phyloP scores from a whole-genome alignment of 2,113 vertebrate species.

The Chlamydotis undulata region DNA sequence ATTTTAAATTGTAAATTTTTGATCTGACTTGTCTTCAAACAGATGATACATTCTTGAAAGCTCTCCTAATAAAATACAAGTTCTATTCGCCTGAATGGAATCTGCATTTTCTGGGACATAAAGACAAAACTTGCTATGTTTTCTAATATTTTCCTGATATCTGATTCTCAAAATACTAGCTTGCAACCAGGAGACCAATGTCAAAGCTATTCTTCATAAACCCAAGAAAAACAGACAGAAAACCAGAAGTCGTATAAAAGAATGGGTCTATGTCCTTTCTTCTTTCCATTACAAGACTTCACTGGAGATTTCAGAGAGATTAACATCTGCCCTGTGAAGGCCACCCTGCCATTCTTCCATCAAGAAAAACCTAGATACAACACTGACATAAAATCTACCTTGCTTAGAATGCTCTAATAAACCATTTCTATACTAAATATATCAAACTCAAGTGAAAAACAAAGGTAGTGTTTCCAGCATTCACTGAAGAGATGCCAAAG shows the following conservation, averaged over 20 bases:
- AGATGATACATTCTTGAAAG: neutral
- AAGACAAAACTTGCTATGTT: neutral
- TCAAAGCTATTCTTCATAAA: neutral
- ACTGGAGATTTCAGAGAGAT: neutral
- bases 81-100: neutral
- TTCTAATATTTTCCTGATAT: neutral
- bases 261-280: neutral
- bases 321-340: neutral
- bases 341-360: neutral
- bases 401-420: neutral
- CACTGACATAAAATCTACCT: neutral
- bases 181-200: neutral
- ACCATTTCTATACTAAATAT: neutral
- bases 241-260: neutral
- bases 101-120: neutral
- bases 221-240: neutral
- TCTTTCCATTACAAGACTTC: neutral
- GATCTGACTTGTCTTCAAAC: neutral
- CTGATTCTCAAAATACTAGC: neutral
- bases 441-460: neutral
- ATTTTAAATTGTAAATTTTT: neutral
- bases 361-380: neutral
- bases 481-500: neutral
- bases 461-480: neutral
- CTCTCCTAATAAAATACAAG: neutral